Conservation (phyloP, 2,888 invertebrate genomes). For the Mystacides longicornis region DNA sequence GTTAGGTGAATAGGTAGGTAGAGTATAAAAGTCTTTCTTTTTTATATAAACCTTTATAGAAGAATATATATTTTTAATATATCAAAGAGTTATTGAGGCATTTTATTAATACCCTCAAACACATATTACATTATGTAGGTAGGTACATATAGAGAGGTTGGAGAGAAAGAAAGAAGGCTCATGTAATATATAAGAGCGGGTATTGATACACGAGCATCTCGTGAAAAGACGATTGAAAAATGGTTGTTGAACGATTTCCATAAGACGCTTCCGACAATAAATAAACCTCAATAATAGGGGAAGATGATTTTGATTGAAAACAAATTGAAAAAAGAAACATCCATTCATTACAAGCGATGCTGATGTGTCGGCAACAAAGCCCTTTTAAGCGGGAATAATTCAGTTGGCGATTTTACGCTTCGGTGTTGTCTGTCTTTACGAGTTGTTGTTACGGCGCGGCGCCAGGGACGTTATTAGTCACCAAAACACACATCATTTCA, state of each 20-base stretch:
- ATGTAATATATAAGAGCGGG: no score
- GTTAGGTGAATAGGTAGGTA: no score
- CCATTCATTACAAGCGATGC: conserved; percentile 14
- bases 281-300: conserved; percentile 8
- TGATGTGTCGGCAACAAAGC: conserved; percentile 20
- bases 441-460: neutral
- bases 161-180: no score
- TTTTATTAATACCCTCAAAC: no score
- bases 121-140: no score
- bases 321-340: conserved; percentile 20
- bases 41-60: no score
- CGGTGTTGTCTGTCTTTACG: conserved; percentile 22
- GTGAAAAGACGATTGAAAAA: conserved; percentile 1
- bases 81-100: no score
- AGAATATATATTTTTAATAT: no score
- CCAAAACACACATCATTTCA: neutral
- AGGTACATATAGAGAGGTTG: no score
- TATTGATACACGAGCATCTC: no score
- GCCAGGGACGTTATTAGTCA: neutral
- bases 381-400: conserved; percentile 20
- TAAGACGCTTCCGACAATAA: conserved; percentile 1
- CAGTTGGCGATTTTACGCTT: conserved; percentile 26
- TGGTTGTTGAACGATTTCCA: conserved; percentile 3
- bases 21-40: no score
- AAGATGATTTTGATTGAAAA: conserved; percentile 18